Base-by-base conservation (phyloP, 2,888 invertebrate species). In the Phasia obesa region DNA sequence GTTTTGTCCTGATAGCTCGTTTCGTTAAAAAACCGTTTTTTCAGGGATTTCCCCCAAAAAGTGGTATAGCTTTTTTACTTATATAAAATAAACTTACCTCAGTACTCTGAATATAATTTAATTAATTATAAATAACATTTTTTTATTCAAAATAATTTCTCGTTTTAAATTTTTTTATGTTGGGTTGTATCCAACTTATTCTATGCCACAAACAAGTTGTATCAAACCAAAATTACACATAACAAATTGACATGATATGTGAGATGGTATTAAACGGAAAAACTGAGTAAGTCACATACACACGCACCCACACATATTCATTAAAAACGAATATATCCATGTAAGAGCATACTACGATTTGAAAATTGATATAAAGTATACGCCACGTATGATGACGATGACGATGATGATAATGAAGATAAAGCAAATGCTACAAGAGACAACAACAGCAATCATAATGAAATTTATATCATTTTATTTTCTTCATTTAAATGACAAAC, bases 341-440 rank as follows among this genome's bases (percentile, higher is more conserved):
- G 49, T 70, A 70, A 25, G n/a, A n/a, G 60, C 64, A 62, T 60
- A 44, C 44, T 51, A 44, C 19, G 35, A 53, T 59, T 53, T 64
- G n/a, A 67, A 67, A 67, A 55, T 65, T 70, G 11, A 71, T 57
- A 71, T 83, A 71, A 83, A 70, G 83, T 83, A 83, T 83, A 79
- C 79, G 83, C 60, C 83, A 79, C 75, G 79, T 67, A 79, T 65
- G 65, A 64, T 15, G 35, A 17, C 31, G 35, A 59, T 69, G 62
- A 51, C 27, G 47, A 31, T n/a, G 47, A 25, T 51, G 49, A 53
- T 44, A 21, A 74, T 35, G 35, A 49, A 15, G 55, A 65, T 74
- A 47, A 70, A 42, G 31, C 31, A 51, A 65, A 60, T 49, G 74
- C 69, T 74, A 80, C 51, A 67, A 60, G 44, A 65, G 71, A 73